These are phyloP conservation scores for Cataglyphis albicans DNA, from an alignment of 2,888 invertebrate species.

Conservation along the genomic window DNA sequence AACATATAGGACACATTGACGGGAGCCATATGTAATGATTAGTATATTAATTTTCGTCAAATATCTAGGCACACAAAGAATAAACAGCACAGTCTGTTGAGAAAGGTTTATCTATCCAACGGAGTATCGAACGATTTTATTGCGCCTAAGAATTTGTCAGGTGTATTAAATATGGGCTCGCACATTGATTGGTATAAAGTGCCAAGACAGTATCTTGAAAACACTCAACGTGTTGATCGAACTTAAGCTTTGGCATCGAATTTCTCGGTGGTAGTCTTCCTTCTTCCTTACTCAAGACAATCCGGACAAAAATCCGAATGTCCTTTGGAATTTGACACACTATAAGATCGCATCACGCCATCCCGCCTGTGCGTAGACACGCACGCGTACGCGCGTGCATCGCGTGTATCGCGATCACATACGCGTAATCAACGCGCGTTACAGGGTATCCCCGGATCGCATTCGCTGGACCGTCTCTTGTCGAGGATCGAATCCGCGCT, in stretches of 20 bases:
- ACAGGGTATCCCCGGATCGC: neutral
- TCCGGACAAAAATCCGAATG: constrained; percentile 61
- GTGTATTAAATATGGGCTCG: neutral
- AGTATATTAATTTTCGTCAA: neutral
- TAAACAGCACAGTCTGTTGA: neutral
- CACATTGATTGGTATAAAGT: constrained; percentile 1
- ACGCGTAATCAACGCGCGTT: neutral
- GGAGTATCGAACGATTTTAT: neutral
- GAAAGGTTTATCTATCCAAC: neutral
- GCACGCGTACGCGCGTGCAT: constrained; percentile 45
- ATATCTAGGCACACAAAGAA: neutral
- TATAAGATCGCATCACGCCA: neutral
- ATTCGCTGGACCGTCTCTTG: constrained; percentile 13
- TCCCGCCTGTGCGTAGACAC: constrained; percentile 22
- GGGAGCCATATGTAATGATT: neutral
- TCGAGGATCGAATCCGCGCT: constrained; percentile 23
- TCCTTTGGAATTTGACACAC: constrained; percentile 1
- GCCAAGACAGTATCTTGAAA: no score
- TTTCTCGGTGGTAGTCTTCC: neutral
- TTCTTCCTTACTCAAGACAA: constrained; percentile 57
- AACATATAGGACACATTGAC: constrained; percentile 9
- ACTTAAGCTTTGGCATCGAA: neutral
- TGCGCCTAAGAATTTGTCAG: constrained; percentile 30
- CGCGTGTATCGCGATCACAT: constrained; percentile 3
- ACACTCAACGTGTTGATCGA: neutral